These are phyloP conservation scores for Dermolepida albohirtum DNA, from an alignment of 2,888 invertebrate genomes.

Conservation along the genomic window DNA sequence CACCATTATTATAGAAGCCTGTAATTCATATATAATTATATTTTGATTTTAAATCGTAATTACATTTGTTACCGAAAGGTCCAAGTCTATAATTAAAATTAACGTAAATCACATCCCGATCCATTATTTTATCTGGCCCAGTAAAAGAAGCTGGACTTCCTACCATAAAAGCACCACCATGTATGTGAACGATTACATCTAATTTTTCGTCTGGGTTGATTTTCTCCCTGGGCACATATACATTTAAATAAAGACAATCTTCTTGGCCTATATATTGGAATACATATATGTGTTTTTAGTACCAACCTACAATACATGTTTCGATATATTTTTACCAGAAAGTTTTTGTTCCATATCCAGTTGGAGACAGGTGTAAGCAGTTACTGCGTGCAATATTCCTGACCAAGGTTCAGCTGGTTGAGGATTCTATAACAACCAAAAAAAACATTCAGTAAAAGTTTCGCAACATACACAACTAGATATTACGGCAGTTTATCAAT, in stretches of 20 bases:
- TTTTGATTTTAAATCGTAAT: too few species aligned
- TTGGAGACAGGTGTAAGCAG: slow-evolving; percentile 53
- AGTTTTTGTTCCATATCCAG: slow-evolving; percentile 12
- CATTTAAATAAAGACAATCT: slow-evolving; percentile 75
- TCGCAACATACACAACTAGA: too few species aligned
- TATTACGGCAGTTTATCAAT: too few species aligned
- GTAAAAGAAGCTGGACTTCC: slow-evolving; percentile 64
- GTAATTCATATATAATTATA: not conserved
- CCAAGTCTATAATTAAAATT: slow-evolving; percentile 59
- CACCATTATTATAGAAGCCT: slow-evolving; percentile 17
- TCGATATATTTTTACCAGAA: slow-evolving; percentile 1
- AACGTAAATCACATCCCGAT: slow-evolving; percentile 59
- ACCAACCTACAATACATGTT: too few species aligned
- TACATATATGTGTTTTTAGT: not conserved
- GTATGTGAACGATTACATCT: slow-evolving; percentile 66
- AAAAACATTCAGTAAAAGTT: too few species aligned
- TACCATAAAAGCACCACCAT: slow-evolving; percentile 65
- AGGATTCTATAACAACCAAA: slow-evolving; percentile 48
- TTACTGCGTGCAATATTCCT: slow-evolving; percentile 52
- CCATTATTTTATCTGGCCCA: slow-evolving; percentile 63
- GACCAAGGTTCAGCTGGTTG: slow-evolving; percentile 54
- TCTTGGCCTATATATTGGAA: slow-evolving; percentile 68
- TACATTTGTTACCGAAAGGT: slow-evolving; percentile 53
- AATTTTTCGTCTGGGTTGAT: slow-evolving; percentile 60
- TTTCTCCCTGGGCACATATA: slow-evolving; percentile 70